Base-by-base conservation (phyloP, 2,888 invertebrate genomes). In the Slavum lentiscoides region DNA sequence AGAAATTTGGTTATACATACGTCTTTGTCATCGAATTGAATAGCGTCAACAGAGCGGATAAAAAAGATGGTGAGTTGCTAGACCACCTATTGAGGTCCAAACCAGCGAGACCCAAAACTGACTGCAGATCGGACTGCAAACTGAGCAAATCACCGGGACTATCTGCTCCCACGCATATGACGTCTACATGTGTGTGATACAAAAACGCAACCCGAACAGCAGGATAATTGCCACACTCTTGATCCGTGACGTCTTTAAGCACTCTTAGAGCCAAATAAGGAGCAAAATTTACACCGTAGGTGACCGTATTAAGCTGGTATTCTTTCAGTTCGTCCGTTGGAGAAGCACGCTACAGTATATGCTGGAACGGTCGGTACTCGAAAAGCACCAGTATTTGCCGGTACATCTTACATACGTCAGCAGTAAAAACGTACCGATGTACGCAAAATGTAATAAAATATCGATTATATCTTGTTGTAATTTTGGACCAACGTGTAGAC, bases 401-500 rank as follows among this genome's bases (percentile, higher is more conserved):
- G n/a, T n/a, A n/a, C n/a, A n/a, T n/a, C n/a, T n/a, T n/a, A n/a
- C n/a, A n/a, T n/a, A n/a, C n/a, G n/a, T n/a, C n/a, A n/a, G n/a
- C n/a, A n/a, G n/a, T n/a, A n/a, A n/a, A n/a, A n/a, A n/a, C n/a
- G n/a, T n/a, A n/a, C n/a, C n/a, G n/a, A n/a, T n/a, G n/a, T 23
- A 81, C 80, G 0, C 86, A 77, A 80, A 85, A 85, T 9, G 84
- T 1, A 85, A 13, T 2, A 87, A 66, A n/a, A 86, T 84, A 15
- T 83, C 76, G 66, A 85, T 83, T 7, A 87, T 82, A 37, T 85
- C 85, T 13, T 84, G 84, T 77, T 86, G 86, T 0, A 86, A 69
- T 2, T 83, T 84, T 1, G 86, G 85, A 0, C 86, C 86, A 0
- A n/a, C n/a, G n/a, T 49, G 62, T 1, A 82, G 62, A 61, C 19